These are phyloP conservation scores for Odocoileus hemionus DNA, from an alignment of 2,113 vertebrate species.

Conservation along the genomic window DNA sequence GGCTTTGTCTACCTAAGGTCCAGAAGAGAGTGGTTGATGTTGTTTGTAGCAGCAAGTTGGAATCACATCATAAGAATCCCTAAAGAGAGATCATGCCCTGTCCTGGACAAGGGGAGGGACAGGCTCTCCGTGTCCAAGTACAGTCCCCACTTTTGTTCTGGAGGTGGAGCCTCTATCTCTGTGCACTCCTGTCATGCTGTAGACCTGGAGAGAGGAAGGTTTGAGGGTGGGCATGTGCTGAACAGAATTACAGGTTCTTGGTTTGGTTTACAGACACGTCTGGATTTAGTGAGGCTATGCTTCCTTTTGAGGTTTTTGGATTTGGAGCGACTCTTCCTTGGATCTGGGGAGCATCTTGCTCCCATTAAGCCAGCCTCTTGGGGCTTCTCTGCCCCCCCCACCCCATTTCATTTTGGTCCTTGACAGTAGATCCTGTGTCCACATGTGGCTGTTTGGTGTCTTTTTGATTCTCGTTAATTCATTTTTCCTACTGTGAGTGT, in stretches of 20 bases:
- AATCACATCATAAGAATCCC: no score
- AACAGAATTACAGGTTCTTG: background rate
- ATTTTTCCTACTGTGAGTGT: constrained; percentile 74
- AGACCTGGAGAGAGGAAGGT: background rate
- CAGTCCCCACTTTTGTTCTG: background rate
- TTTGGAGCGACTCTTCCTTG: background rate
- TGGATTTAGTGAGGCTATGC: background rate
- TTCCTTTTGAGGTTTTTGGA: background rate
- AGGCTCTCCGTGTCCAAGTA: background rate
- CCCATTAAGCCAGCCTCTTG: background rate
- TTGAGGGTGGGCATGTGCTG: background rate
- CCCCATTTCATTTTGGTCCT: constrained; percentile 18
- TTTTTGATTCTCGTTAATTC: constrained; percentile 70
- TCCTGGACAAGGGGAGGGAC: background rate
- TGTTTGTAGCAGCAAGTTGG: background rate
- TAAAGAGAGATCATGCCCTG: background rate
- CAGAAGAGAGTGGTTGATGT: background rate
- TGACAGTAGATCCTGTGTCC: constrained; percentile 65
- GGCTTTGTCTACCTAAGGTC: background rate
- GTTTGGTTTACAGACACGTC: background rate
- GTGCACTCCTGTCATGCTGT: background rate
- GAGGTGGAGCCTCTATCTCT: accelerated
- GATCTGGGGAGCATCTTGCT: background rate
- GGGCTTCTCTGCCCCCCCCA: background rate
- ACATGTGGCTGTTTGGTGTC: constrained; percentile 68